A percentile compares a stretch with the other conserved stretches of the same genome.
Conservation (phyloP, 1,140 invertebrate genomes). For the Drosophila suzukii region DNA sequence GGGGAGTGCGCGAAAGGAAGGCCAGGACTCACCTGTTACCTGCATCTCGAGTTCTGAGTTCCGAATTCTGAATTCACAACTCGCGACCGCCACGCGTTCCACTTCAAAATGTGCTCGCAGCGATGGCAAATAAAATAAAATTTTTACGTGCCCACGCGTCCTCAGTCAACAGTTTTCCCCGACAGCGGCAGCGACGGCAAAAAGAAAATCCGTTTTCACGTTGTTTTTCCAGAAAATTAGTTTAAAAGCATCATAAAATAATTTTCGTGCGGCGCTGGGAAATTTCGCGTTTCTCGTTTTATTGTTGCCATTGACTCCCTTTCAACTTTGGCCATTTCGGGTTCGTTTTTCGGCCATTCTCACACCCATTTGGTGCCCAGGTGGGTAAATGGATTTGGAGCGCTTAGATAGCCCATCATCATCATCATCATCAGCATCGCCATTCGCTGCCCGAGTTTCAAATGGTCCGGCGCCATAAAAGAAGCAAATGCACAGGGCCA, state of each 20-base stretch:
- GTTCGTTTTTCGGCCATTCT: slow-evolving; percentile 61
- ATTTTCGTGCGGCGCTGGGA: slow-evolving; percentile 67
- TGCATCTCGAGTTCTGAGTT: slow-evolving; percentile 40
- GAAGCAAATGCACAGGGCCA: slow-evolving; percentile 51
- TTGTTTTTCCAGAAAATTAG: slow-evolving; percentile 79
- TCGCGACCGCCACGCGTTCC: slow-evolving; percentile 45
- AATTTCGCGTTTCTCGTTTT: slow-evolving; percentile 61
- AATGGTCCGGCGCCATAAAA: slow-evolving; percentile 57
- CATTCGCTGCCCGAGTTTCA: slow-evolving; percentile 35
- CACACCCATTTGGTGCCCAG: slow-evolving; percentile 47
- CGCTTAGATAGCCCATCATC: slow-evolving; percentile 70
- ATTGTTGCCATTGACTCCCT: slow-evolving; percentile 68
- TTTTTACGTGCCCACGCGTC: slow-evolving; percentile 72
- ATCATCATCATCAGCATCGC: slow-evolving; percentile 47
- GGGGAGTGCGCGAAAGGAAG: neutral
- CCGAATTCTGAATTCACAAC: slow-evolving; percentile 39
- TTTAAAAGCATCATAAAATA: slow-evolving; percentile 83
- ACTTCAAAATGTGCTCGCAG: slow-evolving; percentile 49
- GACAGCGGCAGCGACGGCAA: neutral
- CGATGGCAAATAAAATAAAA: slow-evolving; percentile 64
- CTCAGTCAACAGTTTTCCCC: slow-evolving; percentile 57
- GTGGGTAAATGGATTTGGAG: slow-evolving; percentile 78
- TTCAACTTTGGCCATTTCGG: slow-evolving; percentile 45
- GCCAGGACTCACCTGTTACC: slow-evolving; percentile 42
- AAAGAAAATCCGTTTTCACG: slow-evolving; percentile 55